Evolutionary conservation across 2,888 invertebrate species (phyloP).

Genomic region (Cinara cedri): DNA sequence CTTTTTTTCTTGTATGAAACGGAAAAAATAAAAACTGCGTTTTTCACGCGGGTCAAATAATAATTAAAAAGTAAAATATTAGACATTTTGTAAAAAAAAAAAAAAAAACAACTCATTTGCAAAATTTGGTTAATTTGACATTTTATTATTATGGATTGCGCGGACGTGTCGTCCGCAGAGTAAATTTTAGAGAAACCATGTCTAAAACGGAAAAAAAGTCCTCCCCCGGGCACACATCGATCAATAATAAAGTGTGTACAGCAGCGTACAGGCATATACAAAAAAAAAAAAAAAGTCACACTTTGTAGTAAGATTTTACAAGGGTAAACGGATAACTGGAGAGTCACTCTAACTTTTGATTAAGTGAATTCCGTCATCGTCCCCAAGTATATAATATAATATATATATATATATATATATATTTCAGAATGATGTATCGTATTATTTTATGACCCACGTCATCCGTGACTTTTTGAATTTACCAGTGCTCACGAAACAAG

Average conservation of each 20-base stretch:
- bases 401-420: too few relatives aligned
- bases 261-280: neutral
- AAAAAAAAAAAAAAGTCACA: slow-evolving; percentile 31
- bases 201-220: slow-evolving; percentile 11
- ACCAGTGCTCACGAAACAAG: too few relatives aligned
- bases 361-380: slow-evolving; percentile 48
- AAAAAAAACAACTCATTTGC: too few relatives aligned
- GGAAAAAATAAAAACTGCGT: too few relatives aligned
- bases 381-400: slow-evolving; percentile 21
- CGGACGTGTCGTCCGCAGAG: neutral
- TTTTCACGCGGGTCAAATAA: too few relatives aligned
- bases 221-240: slow-evolving; percentile 19
- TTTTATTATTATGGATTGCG: slow-evolving; percentile 1
- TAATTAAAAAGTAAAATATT: too few relatives aligned
- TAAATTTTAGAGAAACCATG: too few relatives aligned
- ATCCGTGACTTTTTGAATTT: neutral
- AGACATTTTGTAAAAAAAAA: too few relatives aligned
- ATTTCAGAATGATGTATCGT: slow-evolving; percentile 39
- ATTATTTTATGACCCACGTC: slow-evolving; percentile 14
- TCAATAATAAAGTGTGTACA: slow-evolving; percentile 18
- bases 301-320: slow-evolving; percentile 17
- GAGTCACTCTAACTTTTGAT: slow-evolving; percentile 50
- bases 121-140: slow-evolving; percentile 14
- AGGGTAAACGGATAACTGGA: slow-evolving; percentile 29
- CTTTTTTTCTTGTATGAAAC: too few relatives aligned